These are phyloP conservation scores for Lepidurus arcticus DNA, from an alignment of 1,140 invertebrate genomes.

Conservation along the genomic window DNA sequence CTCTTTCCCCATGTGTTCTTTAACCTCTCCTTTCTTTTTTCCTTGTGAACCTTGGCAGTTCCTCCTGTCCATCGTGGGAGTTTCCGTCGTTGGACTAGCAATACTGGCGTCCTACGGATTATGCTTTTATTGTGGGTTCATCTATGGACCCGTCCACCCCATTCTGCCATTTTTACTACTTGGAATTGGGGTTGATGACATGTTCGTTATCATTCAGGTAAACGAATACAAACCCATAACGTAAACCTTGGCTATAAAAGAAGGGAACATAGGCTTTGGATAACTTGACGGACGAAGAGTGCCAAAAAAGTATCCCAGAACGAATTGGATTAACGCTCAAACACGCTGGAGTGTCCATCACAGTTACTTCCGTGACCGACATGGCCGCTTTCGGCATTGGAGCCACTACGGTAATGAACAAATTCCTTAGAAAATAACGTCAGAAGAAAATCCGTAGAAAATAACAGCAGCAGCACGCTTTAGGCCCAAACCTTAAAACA, in stretches of 20 bases:
- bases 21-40: not conserved
- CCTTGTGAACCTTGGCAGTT: constrained; percentile 37
- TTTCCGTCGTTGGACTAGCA: constrained; percentile 50
- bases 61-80: constrained; percentile 50
- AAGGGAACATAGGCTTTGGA: constrained; percentile 41
- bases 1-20: not conserved
- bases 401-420: constrained; percentile 47
- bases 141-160: constrained; percentile 53
- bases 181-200: constrained; percentile 52
- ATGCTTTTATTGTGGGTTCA: constrained; percentile 50
- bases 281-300: constrained; percentile 42
- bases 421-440: not conserved
- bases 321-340: constrained; percentile 48
- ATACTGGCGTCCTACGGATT: constrained; percentile 52
- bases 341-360: constrained; percentile 59
- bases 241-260: constrained; percentile 5
- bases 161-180: constrained; percentile 55
- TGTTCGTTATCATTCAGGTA: constrained; percentile 52
- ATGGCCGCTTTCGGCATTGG: constrained; percentile 60
- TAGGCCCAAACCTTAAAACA: no score
- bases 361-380: constrained; percentile 63
- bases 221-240: not conserved
- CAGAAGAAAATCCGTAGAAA: not conserved
- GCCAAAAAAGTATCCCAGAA: constrained; percentile 41
- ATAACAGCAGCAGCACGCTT: not conserved